A percentile compares a stretch with the other conserved stretches of the same genome.
These are phyloP conservation scores for Mus spretus DNA, from an alignment of 2,797 vertebrate genomes.

Conservation along the genomic window DNA sequence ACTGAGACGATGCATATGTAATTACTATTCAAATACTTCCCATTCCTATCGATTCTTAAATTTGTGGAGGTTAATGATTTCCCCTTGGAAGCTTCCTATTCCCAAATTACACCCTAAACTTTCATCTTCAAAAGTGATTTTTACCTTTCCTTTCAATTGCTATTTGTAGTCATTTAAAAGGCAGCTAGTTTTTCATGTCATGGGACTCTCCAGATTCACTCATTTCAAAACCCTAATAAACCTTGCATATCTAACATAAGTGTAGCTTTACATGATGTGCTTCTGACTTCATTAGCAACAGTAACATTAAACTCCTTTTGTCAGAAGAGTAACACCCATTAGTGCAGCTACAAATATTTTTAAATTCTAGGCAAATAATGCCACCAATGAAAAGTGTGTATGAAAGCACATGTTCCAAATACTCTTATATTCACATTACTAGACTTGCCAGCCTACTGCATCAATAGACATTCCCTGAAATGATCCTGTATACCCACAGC, in stretches of 20 bases:
- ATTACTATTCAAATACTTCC: conserved; percentile 41
- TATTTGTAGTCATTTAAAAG: conserved; percentile 36
- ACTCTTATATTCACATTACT: neutral
- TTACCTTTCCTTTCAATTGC: neutral
- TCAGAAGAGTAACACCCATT: neutral
- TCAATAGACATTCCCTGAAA: neutral
- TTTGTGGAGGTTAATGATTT: neutral
- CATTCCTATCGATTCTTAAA: conserved; percentile 24
- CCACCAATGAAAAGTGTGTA: neutral
- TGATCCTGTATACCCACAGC: neutral
- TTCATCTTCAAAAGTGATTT: neutral
- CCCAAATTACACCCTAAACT: neutral
- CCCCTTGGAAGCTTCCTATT: neutral
- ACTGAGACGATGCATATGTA: neutral
- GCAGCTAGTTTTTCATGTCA: neutral
- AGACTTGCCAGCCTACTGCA: neutral
- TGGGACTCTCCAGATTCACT: neutral
- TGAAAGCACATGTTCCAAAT: neutral
- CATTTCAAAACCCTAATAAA: neutral
- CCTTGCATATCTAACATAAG: neutral
- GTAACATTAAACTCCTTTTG: neutral
- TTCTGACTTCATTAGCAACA: neutral
- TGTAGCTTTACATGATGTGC: neutral
- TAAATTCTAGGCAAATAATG: neutral
- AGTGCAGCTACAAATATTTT: neutral